Percentiles rank a stretch among this genome's conserved stretches.
Conservation (phyloP, 2,888 invertebrate species). For the Oxyscelio sp. region DNA sequence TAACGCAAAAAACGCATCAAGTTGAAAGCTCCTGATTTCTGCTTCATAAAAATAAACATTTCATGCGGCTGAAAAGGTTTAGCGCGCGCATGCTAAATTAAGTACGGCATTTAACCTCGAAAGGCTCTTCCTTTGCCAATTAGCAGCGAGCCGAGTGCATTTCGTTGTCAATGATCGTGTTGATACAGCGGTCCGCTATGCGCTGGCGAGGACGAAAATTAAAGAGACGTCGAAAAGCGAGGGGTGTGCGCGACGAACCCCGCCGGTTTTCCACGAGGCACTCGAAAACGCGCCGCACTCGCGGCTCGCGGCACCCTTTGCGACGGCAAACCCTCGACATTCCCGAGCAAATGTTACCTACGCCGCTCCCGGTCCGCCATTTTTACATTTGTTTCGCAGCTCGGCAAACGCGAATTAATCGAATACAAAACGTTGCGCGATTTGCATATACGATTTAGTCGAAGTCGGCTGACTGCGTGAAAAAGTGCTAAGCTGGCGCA, state of each 20-base stretch:
- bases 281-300: slow-evolving; percentile 27
- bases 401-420: neutral
- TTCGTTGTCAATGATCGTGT: slow-evolving; percentile 50
- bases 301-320: slow-evolving; percentile 39
- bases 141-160: slow-evolving; percentile 45
- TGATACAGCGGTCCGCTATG: slow-evolving; percentile 14
- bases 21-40: slow-evolving; percentile 10
- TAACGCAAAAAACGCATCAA: neutral
- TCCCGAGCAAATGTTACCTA: neutral
- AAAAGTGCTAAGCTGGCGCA: neutral
- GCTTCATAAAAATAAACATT: slow-evolving; percentile 39
- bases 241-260: slow-evolving; percentile 30
- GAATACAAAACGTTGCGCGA: too few species aligned
- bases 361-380: neutral
- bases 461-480: too few species aligned
- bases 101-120: slow-evolving; percentile 41
- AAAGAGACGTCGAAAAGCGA: slow-evolving; percentile 57
- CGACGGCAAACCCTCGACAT: neutral
- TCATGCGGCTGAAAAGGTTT: slow-evolving; percentile 24
- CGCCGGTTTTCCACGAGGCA: slow-evolving; percentile 34
- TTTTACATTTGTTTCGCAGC: slow-evolving; percentile 10
- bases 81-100: slow-evolving; percentile 10
- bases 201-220: slow-evolving; percentile 47
- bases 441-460: too few species aligned
- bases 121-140: slow-evolving; percentile 59